Conservation (phyloP, 2,888 invertebrate species). For the Diaperis boleti region DNA sequence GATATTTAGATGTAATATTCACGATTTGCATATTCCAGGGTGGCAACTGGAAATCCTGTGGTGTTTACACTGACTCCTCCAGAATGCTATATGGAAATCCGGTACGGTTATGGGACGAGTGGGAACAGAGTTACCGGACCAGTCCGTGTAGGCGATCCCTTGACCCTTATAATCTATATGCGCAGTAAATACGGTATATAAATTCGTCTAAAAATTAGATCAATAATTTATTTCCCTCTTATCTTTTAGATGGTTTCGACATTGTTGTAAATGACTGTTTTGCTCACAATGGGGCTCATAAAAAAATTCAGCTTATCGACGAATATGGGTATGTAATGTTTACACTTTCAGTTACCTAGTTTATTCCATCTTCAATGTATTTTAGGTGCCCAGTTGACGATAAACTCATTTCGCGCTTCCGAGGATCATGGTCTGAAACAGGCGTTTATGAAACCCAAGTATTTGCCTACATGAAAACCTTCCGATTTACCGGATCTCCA, state of each 20-base stretch:
- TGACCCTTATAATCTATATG: constrained; percentile 94
- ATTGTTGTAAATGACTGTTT: constrained; percentile 95
- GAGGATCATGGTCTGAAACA: constrained; percentile 93
- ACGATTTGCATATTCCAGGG: constrained; percentile 76
- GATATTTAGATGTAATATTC: constrained; percentile 6
- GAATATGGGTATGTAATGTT: constrained; percentile 79
- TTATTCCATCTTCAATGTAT: too few species aligned
- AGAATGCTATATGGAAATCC: constrained; percentile 96
- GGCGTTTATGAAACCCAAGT: constrained; percentile 94
- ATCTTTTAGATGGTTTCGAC: constrained; percentile 87
- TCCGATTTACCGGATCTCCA: constrained; percentile 93
- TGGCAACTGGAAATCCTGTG: constrained; percentile 94
- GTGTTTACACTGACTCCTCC: constrained; percentile 94
- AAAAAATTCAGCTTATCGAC: constrained; percentile 91
- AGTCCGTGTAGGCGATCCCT: constrained; percentile 91
- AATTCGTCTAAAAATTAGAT: constrained; percentile 18
- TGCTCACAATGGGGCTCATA: constrained; percentile 94
- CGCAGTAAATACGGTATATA: constrained; percentile 93
- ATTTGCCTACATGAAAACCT: constrained; percentile 95
- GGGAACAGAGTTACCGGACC: constrained; percentile 90
- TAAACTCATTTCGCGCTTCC: constrained; percentile 90
- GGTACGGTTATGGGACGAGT: constrained; percentile 89
- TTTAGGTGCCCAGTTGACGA: constrained; percentile 90
- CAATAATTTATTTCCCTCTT: too few species aligned
- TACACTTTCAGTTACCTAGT: constrained; percentile 18